Base-by-base conservation (phyloP, 1,140 invertebrate species). In the Lepidurus apus region DNA sequence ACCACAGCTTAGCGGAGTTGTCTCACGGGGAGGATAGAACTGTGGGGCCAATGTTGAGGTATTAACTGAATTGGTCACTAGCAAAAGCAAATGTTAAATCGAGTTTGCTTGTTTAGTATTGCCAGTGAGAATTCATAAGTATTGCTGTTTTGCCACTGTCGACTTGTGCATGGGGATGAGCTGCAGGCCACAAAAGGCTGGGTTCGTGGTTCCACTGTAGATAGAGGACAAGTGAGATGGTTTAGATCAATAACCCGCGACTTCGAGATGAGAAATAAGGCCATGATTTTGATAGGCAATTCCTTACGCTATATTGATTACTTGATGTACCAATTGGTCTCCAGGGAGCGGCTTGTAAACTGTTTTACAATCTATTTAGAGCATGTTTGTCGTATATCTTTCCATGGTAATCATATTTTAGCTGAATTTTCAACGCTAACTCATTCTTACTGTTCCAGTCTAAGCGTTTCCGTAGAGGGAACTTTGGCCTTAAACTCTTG, bases 251-350 rank as follows among this genome's bases (percentile, higher is more conserved):
- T 65, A 65, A 65, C 53, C 21, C 8, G 53, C 6, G 21, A 21
- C 53, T 65, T 65, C 21, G 53, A 65, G 53, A 65, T 65, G 13
- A 65, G 53, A 65, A 65, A 34, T 34, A 34, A 13, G 53, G 53
- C 53, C 21, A 65, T 65, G 53, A 65, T 65, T 65, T 65, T 65
- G 53, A 65, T 65, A 65, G 53, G 53, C 53, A 65, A 65, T 65
- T 65, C 53, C 53, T 65, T 65, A 65, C 53, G 53, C 53, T 17
- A 65, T 65, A 65, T 65, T 65, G 53, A 65, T 65, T 65, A 65
- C 53, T 65, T 65, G 53, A 65, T 65, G 53, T 3, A 65, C 53
- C 17, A 65, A 65, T 65, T 65, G 53, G 53, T 65, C 53, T 65
- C 53, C 21, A 65, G 13, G 21, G 53, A 13, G 53, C 17, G 17